phyloP scores from a whole-genome alignment of 2,888 invertebrate species.

The Operophtera brumata region DNA sequence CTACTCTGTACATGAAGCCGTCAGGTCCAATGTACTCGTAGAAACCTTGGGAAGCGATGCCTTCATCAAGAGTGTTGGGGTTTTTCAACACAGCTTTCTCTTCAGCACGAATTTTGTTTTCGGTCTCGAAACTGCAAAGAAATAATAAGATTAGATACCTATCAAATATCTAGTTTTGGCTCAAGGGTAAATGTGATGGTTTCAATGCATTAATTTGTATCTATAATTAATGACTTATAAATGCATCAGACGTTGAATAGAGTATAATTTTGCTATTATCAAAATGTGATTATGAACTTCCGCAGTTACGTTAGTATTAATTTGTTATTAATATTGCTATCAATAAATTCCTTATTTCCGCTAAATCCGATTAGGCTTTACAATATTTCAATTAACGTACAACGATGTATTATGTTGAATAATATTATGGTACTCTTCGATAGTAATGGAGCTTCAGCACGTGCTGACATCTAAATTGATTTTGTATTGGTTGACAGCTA shows the following conservation, averaged over 20 bases:
- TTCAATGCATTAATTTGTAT: conserved; percentile 4
- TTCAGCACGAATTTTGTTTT: conserved; percentile 78
- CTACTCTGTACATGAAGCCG: conserved; percentile 76
- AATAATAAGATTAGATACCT: conserved; percentile 17
- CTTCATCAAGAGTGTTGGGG: conserved; percentile 72
- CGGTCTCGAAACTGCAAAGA: conserved; percentile 72
- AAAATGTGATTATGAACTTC: conserved; percentile 22
- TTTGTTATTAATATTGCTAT: conserved; percentile 12
- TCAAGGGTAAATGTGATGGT: not conserved
- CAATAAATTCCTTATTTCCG: conserved; percentile 3
- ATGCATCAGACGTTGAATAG: conserved; percentile 7
- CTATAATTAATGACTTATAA: conserved; percentile 9
- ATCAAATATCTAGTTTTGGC: not conserved
- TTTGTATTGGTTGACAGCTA: too few species aligned
- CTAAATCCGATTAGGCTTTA: conserved; percentile 4
- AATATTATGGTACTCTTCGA: not conserved
- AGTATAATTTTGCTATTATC: conserved; percentile 19
- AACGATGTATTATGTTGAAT: not conserved
- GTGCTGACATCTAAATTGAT: too few species aligned
- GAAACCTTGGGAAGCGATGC: conserved; percentile 74
- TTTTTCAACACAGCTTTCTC: conserved; percentile 76
- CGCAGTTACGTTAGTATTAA: conserved; percentile 7
- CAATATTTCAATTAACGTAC: not conserved
- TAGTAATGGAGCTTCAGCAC: not conserved
- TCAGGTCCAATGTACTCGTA: conserved; percentile 79